Percentiles rank a stretch among this genome's conserved stretches.
These are phyloP conservation scores for Tragelaphus strepsiceros DNA, from an alignment of 2,113 vertebrate genomes.

Conservation along the genomic window DNA sequence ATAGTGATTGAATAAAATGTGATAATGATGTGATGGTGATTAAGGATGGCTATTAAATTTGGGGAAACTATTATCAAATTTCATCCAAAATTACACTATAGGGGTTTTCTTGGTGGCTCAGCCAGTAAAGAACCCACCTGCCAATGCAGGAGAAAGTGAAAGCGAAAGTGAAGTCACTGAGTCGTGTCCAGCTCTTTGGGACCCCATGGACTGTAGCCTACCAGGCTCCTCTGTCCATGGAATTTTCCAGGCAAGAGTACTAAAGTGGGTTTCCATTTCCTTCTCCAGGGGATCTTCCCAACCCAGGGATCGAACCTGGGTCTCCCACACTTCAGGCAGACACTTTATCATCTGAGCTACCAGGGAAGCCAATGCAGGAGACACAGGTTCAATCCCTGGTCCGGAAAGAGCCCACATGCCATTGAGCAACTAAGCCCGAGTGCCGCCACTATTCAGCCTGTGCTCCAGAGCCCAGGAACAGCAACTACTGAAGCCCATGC, in stretches of 20 bases:
- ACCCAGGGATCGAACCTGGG: no score
- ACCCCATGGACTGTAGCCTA: no score
- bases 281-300: no score
- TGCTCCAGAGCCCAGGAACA: background rate
- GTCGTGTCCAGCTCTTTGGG: fast-evolving
- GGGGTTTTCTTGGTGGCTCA: background rate
- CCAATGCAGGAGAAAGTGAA: background rate
- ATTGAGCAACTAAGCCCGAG: background rate
- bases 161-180: no score
- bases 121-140: background rate
- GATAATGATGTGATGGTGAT: background rate
- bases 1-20: background rate
- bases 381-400: background rate
- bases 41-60: background rate
- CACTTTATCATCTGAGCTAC: no score
- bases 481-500: background rate
- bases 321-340: no score
- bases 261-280: no score
- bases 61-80: background rate
- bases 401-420: background rate
- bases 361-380: background rate
- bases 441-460: background rate
- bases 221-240: no score
- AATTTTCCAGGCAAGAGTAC: no score
- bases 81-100: background rate